Evolutionary conservation across 2,113 vertebrate genomes (phyloP).

Genomic region (Corythornis cristatus): DNA sequence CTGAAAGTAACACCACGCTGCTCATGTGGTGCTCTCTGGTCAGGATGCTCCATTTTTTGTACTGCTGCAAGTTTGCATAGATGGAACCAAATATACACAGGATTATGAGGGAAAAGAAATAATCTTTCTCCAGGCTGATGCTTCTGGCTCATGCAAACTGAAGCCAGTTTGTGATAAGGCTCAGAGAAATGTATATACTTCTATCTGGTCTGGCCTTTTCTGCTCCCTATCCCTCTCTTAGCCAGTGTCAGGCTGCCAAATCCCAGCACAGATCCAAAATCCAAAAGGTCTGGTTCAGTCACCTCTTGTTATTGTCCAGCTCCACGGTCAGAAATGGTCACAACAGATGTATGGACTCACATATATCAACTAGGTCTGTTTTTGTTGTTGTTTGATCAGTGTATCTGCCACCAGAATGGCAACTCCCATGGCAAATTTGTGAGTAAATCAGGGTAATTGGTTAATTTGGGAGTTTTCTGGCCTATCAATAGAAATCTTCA

Average conservation of each 20-base stretch:
- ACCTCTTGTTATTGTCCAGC: not conserved
- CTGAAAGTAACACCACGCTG: not conserved
- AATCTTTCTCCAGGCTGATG: not conserved
- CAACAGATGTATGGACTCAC: not conserved
- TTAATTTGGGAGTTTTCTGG: not conserved
- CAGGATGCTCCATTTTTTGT: not conserved
- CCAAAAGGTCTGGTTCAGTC: not conserved
- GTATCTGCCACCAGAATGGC: not conserved
- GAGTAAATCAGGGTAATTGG: not conserved
- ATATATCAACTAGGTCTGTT: not conserved
- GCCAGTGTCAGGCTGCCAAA: not conserved
- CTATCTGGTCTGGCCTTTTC: not conserved
- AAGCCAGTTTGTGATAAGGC: not conserved
- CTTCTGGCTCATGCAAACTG: not conserved
- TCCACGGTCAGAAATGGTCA: not conserved
- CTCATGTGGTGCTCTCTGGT: not conserved
- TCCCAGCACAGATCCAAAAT: not conserved
- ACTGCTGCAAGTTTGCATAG: not conserved
- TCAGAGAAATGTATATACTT: not conserved
- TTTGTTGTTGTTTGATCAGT: not conserved
- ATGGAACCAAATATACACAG: not conserved
- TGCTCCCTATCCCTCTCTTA: not conserved
- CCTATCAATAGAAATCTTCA: not conserved
- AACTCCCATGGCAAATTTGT: not conserved
- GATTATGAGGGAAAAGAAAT: not conserved